phyloP scores from a whole-genome alignment of 1,140 invertebrate genomes.

The Hycleus cichorii region DNA sequence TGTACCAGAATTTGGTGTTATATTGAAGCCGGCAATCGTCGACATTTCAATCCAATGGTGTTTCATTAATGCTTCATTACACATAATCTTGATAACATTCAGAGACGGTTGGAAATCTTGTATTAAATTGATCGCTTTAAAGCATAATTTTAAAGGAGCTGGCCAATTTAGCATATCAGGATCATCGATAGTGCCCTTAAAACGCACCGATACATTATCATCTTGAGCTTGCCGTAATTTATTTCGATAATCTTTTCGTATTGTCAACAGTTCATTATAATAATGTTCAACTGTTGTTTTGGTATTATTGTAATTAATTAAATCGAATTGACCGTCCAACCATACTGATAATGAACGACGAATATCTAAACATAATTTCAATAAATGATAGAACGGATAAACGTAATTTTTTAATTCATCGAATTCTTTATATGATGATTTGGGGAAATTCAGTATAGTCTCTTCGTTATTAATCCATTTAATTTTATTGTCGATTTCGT shows the following conservation, averaged over 20 bases:
- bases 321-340: constrained; percentile 84
- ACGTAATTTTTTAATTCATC: constrained; percentile 64
- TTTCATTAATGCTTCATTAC: constrained; percentile 73
- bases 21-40: constrained; percentile 66
- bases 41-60: constrained; percentile 89
- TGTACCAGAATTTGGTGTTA: constrained; percentile 74
- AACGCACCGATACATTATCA: constrained; percentile 56
- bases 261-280: constrained; percentile 63
- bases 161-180: constrained; percentile 66
- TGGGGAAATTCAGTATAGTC: constrained; percentile 70
- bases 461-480: constrained; percentile 87
- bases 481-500: constrained; percentile 62
- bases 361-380: constrained; percentile 53
- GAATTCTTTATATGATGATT: constrained; percentile 64
- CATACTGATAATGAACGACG: constrained; percentile 75
- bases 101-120: constrained; percentile 75
- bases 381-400: constrained; percentile 53
- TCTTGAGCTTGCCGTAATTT: constrained; percentile 71
- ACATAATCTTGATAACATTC: constrained; percentile 72
- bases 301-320: constrained; percentile 62
- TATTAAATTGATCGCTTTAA: constrained; percentile 52
- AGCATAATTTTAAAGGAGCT: constrained; percentile 61
- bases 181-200: constrained; percentile 66
- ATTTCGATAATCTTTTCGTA: constrained; percentile 69
- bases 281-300: constrained; percentile 63